A percentile compares a stretch with the other conserved stretches of the same genome.
Evolutionary conservation across 2,888 invertebrate species (phyloP).

Genomic region (Drosophila prolongata): DNA sequence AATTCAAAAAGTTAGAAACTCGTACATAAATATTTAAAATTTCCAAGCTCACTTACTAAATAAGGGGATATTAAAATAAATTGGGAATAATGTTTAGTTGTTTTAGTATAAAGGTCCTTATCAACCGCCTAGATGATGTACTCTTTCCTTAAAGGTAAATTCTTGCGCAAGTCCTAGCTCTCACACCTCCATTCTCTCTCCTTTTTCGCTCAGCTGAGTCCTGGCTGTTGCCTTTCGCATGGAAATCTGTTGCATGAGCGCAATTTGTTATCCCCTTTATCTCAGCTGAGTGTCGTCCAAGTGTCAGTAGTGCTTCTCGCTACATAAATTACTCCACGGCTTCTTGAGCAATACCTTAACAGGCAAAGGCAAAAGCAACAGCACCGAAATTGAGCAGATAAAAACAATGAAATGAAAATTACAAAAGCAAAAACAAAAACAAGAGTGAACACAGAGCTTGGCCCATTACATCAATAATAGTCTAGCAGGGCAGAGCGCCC

Average conservation of each 20-base stretch:
- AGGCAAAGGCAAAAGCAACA: slow-evolving; percentile 32
- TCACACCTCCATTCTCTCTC: slow-evolving; percentile 10
- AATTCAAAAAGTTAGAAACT: slow-evolving; percentile 10
- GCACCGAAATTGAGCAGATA: slow-evolving; percentile 37
- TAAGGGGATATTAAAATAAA: background rate
- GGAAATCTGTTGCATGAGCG: slow-evolving; percentile 79
- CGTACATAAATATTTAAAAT: background rate
- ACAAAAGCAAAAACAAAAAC: slow-evolving; percentile 27
- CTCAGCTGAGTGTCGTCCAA: slow-evolving; percentile 78
- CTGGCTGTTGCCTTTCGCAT: slow-evolving; percentile 53
- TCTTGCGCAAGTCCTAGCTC: slow-evolving; percentile 58
- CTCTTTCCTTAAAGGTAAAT: slow-evolving; percentile 5
- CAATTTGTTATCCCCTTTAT: slow-evolving; percentile 80
- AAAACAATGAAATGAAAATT: slow-evolving; percentile 48
- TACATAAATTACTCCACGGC: slow-evolving; percentile 71
- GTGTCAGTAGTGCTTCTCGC: slow-evolving; percentile 74
- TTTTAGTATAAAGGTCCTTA: background rate
- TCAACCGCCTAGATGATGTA: background rate
- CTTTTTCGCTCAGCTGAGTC: slow-evolving; percentile 56
- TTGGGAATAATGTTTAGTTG: fast-evolving
- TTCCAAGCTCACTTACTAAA: no score
- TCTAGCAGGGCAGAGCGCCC: background rate
- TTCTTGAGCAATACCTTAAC: slow-evolving; percentile 55
- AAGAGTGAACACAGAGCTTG: slow-evolving; percentile 14
- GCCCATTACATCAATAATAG: slow-evolving; percentile 26